Conservation (phyloP, 2,113 vertebrate genomes). For the Callipepla squamata region DNA sequence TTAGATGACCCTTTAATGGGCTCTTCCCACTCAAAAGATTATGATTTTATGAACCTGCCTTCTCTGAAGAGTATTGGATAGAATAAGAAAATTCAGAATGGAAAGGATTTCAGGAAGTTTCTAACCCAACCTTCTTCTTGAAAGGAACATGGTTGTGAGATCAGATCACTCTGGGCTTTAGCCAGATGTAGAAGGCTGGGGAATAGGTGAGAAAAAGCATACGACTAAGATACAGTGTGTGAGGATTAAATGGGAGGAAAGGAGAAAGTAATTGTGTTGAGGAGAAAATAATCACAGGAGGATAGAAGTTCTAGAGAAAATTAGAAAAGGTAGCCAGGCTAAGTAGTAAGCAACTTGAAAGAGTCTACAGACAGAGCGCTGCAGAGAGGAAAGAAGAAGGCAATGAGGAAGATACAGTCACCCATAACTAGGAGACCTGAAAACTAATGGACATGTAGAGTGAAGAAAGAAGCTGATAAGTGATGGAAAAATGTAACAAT, state of each 20-base stretch:
- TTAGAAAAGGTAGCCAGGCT: neutral
- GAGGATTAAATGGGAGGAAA: neutral
- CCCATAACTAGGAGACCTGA: neutral
- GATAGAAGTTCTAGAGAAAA: neutral
- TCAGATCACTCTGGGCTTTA: neutral
- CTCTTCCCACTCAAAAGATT: no score
- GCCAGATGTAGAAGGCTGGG: neutral
- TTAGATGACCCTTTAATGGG: no score
- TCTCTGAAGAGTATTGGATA: neutral
- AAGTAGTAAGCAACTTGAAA: neutral
- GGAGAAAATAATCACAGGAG: neutral
- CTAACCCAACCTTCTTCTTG: neutral
- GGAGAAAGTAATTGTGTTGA: neutral
- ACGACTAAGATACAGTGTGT: neutral
- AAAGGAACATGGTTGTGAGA: neutral
- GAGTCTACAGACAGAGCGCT: neutral
- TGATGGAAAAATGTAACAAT: neutral
- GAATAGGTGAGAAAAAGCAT: neutral
- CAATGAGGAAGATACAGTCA: neutral
- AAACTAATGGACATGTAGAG: neutral
- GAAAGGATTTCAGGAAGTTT: neutral
- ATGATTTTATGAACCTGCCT: neutral
- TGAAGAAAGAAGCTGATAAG: neutral
- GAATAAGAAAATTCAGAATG: neutral
- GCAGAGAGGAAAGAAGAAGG: neutral